Evolutionary conservation across 1,140 invertebrate genomes (phyloP), one percentile per base, ranked within the genome.

Genomic region (Zaprionus ghesquierei): DNA sequence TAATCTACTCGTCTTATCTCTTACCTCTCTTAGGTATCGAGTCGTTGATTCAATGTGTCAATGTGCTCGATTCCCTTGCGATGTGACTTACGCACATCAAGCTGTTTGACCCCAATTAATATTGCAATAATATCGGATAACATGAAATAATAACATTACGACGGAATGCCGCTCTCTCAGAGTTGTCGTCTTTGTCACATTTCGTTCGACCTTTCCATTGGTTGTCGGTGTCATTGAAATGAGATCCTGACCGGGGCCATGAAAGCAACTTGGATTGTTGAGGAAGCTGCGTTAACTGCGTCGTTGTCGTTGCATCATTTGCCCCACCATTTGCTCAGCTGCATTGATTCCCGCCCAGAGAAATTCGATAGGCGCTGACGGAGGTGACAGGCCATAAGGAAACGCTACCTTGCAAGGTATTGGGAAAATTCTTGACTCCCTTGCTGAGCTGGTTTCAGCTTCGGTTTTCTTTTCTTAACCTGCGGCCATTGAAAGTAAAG

Each of bases 351-450:
- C 55, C 27, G 54, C 60, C 35, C 49, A 15, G n/a, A 55, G 69
- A 72, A 72, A 72, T 60, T 72, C 63, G 69, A 72, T 72, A 72
- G 63, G 63, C 69, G 33, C 63, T 49, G 66, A 72, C 54, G 33
- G 23, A 60, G 69, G 69, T 60, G 55, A 72, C 69, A 56, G 68
- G 22, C 60, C 60, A 63, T 55, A 49, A 55, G 59, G 49, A 69
- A 69, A 55, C 41, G 33, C 12, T 46, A 4, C 41, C n/a, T 15
- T 15, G 41, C 18, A 20, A 9, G 41, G 9, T 10, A 10, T 18
- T 18, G 38, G 9, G 38, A 44, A 20, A 10, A 10, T 2, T 5
- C 31, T 33, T 9, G 33, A 13, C 20, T 23, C 5, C 25, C 46
- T 20, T 31, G n/a, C 50, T 29, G 5, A 20, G 13, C 31, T 12